phyloP scores from a whole-genome alignment of 2,888 invertebrate species.

The Microctonus brassicae region DNA sequence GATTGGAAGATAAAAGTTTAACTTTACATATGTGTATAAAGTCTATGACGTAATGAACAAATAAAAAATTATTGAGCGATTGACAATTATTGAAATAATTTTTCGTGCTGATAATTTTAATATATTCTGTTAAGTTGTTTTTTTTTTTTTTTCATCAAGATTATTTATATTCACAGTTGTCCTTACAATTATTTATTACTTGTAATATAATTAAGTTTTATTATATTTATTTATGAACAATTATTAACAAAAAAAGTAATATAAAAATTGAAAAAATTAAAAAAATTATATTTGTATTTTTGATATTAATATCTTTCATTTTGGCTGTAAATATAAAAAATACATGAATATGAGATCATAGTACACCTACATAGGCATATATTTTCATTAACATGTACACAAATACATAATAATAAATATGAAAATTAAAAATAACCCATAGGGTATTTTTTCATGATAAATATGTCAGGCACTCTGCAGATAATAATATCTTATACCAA shows the following conservation, averaged over 20 bases:
- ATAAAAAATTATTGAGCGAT: neutral
- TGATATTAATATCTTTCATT: neutral
- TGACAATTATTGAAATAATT: neutral
- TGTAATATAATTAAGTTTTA: neutral
- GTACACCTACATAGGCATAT: neutral
- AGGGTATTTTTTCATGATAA: conserved; percentile 38
- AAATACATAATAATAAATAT: neutral
- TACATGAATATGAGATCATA: neutral
- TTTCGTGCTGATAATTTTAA: neutral
- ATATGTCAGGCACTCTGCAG: conserved; percentile 65
- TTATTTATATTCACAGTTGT: neutral
- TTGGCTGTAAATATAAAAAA: neutral
- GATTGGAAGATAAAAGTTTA: neutral
- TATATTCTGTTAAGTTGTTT: neutral
- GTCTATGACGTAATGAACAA: neutral
- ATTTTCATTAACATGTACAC: neutral
- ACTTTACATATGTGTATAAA: neutral
- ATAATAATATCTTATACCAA: conserved; percentile 58
- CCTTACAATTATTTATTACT: neutral
- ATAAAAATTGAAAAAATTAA: neutral
- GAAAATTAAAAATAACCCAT: conserved; percentile 5
- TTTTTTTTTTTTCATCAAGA: neutral
- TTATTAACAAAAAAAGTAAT: neutral
- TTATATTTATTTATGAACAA: neutral
- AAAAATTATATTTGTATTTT: neutral